Base-by-base conservation (phyloP, 1,140 invertebrate genomes). In the Lordiphosa stackelbergi region DNA sequence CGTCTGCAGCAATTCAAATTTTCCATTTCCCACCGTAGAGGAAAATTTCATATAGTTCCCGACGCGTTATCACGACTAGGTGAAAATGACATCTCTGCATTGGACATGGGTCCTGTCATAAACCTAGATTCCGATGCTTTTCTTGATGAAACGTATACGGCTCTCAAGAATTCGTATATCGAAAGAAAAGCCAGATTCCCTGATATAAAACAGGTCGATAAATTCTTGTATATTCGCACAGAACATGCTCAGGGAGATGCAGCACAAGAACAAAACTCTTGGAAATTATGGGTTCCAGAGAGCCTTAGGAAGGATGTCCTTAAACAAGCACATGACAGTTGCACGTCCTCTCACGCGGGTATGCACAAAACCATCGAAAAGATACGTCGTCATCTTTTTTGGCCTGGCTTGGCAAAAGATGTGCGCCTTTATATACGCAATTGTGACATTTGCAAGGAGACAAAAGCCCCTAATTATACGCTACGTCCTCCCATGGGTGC, bases 281-380 rank as follows among this genome's bases (percentile, higher is more conserved):
- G 22, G 22, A 22, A 22, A 22, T 22, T 22, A 22, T 22, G 22
- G 22, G 22, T 22, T 22, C 22, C 22, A 22, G 22, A 22, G 22
- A 22, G 22, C 22, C 22, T 22, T 22, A 22, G 22, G 5, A 22
- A 22, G 1, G 22, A 22, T 4, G 22, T 22, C 22, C 22, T 22
- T 4, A 22, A 22, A 22, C 22, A 22, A 22, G 22, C 22, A 4
- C 22, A 22, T 22, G 4, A 22, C 22, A 22, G 22, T 22, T 22
- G 22, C 22, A 22, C 22, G 5, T 2, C 22, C 22, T 22, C 22
- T 2, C 22, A 22, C 22, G 22, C 22, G 0, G 22, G 22, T 22
- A 46, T 55, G 9, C 16, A 38, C 9, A 55, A 46, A 45, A 55
- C 38, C 9, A 41, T 42, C 3, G 38, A 41, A 12, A 53, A 19